Evolutionary conservation across 2,113 vertebrate species (phyloP).

Genomic region (Ahaetulla prasina): DNA sequence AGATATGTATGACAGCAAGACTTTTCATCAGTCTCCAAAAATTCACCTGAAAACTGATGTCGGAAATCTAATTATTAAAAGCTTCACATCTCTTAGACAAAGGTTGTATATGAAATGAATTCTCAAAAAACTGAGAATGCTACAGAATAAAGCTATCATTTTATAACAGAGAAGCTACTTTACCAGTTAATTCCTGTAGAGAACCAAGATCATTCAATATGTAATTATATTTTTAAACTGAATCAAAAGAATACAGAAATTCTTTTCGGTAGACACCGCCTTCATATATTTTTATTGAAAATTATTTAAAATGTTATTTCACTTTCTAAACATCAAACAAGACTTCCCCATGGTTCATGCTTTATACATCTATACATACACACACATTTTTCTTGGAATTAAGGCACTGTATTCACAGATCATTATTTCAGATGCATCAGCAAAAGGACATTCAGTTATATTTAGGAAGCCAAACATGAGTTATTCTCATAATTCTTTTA

Average conservation of each 20-base stretch:
- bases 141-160: not conserved
- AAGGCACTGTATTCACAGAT: not conserved
- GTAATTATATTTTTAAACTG: constrained; percentile 4
- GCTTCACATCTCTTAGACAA: not conserved
- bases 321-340: not conserved
- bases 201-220: not conserved
- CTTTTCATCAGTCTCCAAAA: not conserved
- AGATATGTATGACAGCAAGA: not conserved
- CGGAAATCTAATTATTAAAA: not conserved
- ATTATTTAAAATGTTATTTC: not conserved
- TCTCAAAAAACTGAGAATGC: constrained; percentile 7
- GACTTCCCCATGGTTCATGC: not conserved
- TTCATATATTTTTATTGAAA: not conserved
- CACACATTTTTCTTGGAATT: not conserved
- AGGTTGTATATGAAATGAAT: not conserved
- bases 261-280: not conserved
- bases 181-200: not conserved
- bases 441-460: not conserved
- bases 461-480: not conserved
- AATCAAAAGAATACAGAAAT: not conserved
- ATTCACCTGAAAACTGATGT: not conserved
- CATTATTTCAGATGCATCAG: not conserved
- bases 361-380: not conserved
- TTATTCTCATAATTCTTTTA: not conserved
- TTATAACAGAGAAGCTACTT: not conserved